A percentile compares a stretch with the other conserved stretches of the same genome.
These are phyloP conservation scores for Loris lydekkerianus DNA, from an alignment of 2,797 vertebrate genomes.

Conservation along the genomic window DNA sequence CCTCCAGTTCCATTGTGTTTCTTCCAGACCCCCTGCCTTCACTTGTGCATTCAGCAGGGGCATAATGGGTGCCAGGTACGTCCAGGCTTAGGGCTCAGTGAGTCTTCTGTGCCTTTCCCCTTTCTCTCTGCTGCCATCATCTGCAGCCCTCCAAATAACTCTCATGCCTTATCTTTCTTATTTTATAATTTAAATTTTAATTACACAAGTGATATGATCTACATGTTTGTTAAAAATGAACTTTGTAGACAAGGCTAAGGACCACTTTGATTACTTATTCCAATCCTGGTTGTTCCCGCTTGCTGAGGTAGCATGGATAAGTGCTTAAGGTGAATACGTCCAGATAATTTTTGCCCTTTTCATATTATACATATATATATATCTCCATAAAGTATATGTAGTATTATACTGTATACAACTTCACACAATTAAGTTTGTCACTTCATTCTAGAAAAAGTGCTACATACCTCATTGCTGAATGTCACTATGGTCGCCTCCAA, in stretches of 20 bases:
- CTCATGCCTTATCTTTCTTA: background rate
- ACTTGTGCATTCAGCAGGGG: background rate
- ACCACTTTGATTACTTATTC: background rate
- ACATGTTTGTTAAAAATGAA: background rate
- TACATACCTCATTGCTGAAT: too few species aligned
- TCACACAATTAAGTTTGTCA: too few species aligned
- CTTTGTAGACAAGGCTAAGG: background rate
- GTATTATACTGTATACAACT: background rate
- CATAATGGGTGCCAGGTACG: fast-evolving
- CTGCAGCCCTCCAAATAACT: background rate
- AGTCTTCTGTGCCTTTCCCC: fast-evolving
- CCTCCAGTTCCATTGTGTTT: background rate
- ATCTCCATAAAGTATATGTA: background rate
- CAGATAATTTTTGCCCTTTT: background rate
- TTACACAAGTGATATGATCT: background rate
- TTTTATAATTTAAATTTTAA: slow-evolving; percentile 52
- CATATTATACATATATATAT: background rate
- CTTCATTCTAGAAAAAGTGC: too few species aligned
- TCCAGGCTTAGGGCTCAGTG: fast-evolving
- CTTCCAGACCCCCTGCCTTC: background rate
- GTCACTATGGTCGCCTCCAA: too few species aligned
- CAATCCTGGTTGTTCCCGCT: background rate
- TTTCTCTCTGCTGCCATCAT: too few species aligned
- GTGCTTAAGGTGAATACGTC: background rate
- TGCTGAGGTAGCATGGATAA: background rate